Evolutionary conservation across 2,113 vertebrate genomes (phyloP).

Genomic region (Merops nubicus): DNA sequence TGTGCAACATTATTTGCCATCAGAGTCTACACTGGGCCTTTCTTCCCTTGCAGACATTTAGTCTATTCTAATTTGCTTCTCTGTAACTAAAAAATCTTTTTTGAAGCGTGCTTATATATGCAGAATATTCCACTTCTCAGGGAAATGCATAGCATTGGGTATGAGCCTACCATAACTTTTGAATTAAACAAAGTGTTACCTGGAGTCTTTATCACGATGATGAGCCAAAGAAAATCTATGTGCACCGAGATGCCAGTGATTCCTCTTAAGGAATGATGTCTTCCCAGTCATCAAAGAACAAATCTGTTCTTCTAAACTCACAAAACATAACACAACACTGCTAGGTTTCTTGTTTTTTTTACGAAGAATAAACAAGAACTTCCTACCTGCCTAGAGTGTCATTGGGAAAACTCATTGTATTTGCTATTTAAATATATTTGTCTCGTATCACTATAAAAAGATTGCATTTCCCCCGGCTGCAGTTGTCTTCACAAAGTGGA

Average conservation of each 20-base stretch:
- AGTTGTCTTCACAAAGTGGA: background rate
- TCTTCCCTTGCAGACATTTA: background rate
- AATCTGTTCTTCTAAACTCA: background rate
- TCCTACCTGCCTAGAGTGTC: background rate
- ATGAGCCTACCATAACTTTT: background rate
- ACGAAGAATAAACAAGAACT: background rate
- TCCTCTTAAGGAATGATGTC: background rate
- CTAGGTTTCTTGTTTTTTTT: background rate
- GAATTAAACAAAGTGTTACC: background rate
- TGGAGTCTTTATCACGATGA: background rate
- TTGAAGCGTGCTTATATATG: background rate
- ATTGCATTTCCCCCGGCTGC: background rate
- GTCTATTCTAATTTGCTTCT: background rate
- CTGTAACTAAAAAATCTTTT: background rate
- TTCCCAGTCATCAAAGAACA: background rate
- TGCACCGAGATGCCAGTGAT: background rate
- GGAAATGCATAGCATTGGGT: background rate
- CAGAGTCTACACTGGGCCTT: background rate
- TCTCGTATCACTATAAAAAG: background rate
- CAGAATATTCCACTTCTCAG: background rate
- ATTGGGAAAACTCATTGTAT: background rate
- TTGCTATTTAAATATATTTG: background rate
- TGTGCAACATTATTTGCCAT: background rate
- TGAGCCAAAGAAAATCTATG: background rate
- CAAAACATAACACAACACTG: background rate